Conservation (phyloP, 1,140 invertebrate species). For the Hestina assimilis region DNA sequence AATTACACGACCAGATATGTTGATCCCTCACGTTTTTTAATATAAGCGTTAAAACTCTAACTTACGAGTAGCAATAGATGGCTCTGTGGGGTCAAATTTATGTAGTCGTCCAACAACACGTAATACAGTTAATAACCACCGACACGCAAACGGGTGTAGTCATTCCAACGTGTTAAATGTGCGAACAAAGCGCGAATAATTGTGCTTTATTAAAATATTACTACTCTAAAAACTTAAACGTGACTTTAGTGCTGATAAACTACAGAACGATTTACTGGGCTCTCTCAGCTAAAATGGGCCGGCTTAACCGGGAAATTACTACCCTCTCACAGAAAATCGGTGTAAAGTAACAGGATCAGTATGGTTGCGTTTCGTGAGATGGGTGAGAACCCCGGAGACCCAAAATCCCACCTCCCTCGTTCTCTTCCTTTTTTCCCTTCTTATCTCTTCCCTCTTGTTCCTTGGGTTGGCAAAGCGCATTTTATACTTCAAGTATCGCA, state of each 20-base stretch:
- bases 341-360: too few species aligned
- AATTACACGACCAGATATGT: background rate
- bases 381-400: too few species aligned
- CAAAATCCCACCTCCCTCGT: too few species aligned
- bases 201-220: slow-evolving; percentile 28
- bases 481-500: too few species aligned
- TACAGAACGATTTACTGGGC: too few species aligned
- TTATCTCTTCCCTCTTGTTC: too few species aligned
- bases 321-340: too few species aligned
- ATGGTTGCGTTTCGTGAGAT: too few species aligned
- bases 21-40: background rate
- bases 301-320: too few species aligned
- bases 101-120: slow-evolving; percentile 35
- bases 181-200: slow-evolving; percentile 43
- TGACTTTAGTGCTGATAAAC: background rate
- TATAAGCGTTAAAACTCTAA: background rate
- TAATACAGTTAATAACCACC: slow-evolving; percentile 45
- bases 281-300: too few species aligned
- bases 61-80: background rate
- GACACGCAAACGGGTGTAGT: slow-evolving; percentile 49
- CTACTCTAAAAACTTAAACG: slow-evolving; percentile 8
- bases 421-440: too few species aligned
- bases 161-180: slow-evolving; percentile 42
- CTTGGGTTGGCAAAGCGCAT: too few species aligned
- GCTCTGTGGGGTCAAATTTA: slow-evolving; percentile 7